Evolutionary conservation across 2,113 vertebrate genomes (phyloP).

Genomic region (Protomyctophum bolini): DNA sequence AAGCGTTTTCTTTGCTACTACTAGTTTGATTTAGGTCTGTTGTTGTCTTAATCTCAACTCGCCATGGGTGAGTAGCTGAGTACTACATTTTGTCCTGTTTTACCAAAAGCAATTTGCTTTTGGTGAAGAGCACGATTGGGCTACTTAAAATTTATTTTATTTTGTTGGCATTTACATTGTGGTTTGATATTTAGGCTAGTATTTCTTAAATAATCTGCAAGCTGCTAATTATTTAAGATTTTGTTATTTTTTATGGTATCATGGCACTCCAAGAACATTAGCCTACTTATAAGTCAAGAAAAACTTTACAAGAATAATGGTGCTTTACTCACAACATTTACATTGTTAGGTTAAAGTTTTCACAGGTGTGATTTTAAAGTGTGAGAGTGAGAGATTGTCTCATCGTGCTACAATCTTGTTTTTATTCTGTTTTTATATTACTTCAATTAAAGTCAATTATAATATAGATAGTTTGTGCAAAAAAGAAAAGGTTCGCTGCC

Average conservation of each 20-base stretch:
- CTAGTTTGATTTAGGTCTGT: slow-evolving; percentile 36
- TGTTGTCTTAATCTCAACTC: slow-evolving; percentile 44
- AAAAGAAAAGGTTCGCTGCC: too few relatives aligned
- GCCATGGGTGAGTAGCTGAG: too few relatives aligned
- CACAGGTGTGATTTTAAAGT: slow-evolving; percentile 29
- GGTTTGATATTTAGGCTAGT: slow-evolving; percentile 2
- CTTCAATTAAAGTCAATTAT: neutral
- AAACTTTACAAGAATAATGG: slow-evolving; percentile 21
- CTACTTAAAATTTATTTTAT: neutral
- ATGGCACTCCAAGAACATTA: neutral
- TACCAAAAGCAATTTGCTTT: neutral
- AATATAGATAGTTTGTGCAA: too few relatives aligned
- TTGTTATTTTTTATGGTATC: neutral
- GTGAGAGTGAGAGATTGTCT: slow-evolving; percentile 10
- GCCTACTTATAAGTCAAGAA: slow-evolving; percentile 16
- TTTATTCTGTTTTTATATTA: slow-evolving; percentile 25
- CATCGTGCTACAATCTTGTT: neutral
- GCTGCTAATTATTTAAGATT: slow-evolving; percentile 14
- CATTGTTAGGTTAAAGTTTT: neutral
- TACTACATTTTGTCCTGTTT: neutral
- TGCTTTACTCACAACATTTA: slow-evolving; percentile 45
- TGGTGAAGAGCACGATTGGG: neutral
- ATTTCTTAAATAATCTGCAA: slow-evolving; percentile 20
- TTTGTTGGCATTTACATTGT: neutral
- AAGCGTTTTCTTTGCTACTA: slow-evolving; percentile 31